These are phyloP conservation scores for Pyrocephalus nanus DNA, from an alignment of 2,797 vertebrate genomes.

Conservation along the genomic window DNA sequence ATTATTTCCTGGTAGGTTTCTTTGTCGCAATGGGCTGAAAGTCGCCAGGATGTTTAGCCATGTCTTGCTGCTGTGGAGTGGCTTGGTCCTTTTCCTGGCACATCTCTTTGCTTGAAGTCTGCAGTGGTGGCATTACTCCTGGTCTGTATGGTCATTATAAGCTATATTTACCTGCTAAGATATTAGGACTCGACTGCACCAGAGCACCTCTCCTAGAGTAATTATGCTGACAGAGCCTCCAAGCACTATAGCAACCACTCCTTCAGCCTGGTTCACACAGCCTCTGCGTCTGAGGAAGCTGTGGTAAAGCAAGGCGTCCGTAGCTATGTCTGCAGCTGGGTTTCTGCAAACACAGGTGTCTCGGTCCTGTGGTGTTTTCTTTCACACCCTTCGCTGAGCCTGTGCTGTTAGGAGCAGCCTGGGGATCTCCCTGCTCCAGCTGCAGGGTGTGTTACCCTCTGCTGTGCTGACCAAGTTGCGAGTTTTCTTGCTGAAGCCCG, in stretches of 20 bases:
- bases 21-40: background rate
- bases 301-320: background rate
- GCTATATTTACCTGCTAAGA: background rate
- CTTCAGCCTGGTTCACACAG: background rate
- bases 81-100: background rate
- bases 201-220: background rate
- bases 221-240: background rate
- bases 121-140: background rate
- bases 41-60: background rate
- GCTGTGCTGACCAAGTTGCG: background rate
- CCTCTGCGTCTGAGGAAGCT: background rate
- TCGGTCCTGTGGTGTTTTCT: accelerated
- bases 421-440: background rate
- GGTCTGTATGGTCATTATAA: background rate
- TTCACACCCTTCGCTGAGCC: background rate
- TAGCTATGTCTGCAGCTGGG: background rate
- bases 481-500: background rate
- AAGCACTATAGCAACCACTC: background rate
- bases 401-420: background rate
- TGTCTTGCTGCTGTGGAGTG: background rate
- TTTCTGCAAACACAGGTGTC: conserved; percentile 12
- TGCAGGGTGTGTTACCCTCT: background rate
- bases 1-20: conserved; percentile 23
- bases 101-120: background rate
- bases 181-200: background rate